phyloP scores from a whole-genome alignment of 2,113 vertebrate species.

The Halichoeres trimaculatus region DNA sequence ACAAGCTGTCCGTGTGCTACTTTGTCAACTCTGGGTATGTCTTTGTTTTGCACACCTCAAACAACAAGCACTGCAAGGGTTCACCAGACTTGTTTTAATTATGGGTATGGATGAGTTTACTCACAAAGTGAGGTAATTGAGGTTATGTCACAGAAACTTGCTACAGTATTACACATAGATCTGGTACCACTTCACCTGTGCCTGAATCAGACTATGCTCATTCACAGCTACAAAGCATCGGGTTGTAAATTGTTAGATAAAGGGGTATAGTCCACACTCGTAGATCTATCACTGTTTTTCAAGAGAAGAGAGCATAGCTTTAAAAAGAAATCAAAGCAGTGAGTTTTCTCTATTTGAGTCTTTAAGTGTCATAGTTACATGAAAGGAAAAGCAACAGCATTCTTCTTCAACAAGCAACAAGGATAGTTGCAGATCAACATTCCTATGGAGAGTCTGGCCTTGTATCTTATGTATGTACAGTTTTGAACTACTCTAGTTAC shows the following conservation, averaged over 20 bases:
- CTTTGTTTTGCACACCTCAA: background rate
- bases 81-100: background rate
- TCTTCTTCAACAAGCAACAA: background rate
- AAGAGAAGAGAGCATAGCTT: background rate
- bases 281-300: background rate
- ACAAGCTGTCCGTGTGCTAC: constrained; percentile 93
- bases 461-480: background rate
- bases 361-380: background rate
- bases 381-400: background rate
- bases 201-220: background rate
- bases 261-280: background rate
- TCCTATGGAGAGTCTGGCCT: background rate
- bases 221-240: background rate
- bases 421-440: background rate
- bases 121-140: background rate
- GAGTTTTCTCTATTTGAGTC: background rate
- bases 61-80: background rate
- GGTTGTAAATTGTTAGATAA: background rate
- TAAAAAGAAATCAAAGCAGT: background rate
- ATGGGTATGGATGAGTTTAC: background rate
- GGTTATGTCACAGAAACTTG: background rate
- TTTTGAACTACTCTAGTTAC: constrained; percentile 21
- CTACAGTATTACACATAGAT: no score
- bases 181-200: background rate
- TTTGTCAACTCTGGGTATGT: constrained; percentile 98